Evolutionary conservation across 2,113 vertebrate species (phyloP), one percentile per base, ranked within the genome.

Genomic region (Myiopsitta monachus): DNA sequence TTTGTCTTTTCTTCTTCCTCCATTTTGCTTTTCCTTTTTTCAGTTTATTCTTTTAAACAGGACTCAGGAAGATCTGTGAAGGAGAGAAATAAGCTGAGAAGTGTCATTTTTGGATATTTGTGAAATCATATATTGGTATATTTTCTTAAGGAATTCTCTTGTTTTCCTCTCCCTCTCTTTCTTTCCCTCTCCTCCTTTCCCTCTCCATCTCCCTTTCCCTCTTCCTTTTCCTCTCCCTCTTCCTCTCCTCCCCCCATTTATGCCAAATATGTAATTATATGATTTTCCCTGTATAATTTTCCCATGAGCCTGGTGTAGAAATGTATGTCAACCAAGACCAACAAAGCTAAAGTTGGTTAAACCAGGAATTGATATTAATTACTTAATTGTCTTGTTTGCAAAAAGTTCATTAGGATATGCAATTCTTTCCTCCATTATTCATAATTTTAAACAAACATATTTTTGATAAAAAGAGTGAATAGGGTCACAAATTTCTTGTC

Each of bases 391-490:
- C 38, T 5, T 67, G 12, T 82, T 68, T 82, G 15, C 39, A 73
- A 54, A 22, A 15, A 73, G 24, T 57, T 78, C 1, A 26, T 57
- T 67, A 85, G 54, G 31, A 49, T 76, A 64, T 44, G 2, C 1
- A 0, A 0, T 49, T 76, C 23, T 15, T 77, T 77, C 21, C 7
- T 67, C 2, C 0, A 7, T 61, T 85, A 18, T 77, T 67, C 9
- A 57, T 68, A 67, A 41, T 62, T 78, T 68, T 83, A 44, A 11
- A 23, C 5, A 47, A 52, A 33, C 4, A 15, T 38, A 66, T 51
- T 76, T 91, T 46, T 79, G 31, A 73, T 13, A 43, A 73, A 75
- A 54, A 39, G 13, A 38, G 2, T 36, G 26, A 88, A 30, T 9
- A 47, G 1, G 4, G 5, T 33, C 24, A 26, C 28, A 69, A 44